Evolutionary conservation across 2,113 vertebrate species (phyloP), one percentile per base, ranked within the genome.

Genomic region (Campylomormyrus tamandua): DNA sequence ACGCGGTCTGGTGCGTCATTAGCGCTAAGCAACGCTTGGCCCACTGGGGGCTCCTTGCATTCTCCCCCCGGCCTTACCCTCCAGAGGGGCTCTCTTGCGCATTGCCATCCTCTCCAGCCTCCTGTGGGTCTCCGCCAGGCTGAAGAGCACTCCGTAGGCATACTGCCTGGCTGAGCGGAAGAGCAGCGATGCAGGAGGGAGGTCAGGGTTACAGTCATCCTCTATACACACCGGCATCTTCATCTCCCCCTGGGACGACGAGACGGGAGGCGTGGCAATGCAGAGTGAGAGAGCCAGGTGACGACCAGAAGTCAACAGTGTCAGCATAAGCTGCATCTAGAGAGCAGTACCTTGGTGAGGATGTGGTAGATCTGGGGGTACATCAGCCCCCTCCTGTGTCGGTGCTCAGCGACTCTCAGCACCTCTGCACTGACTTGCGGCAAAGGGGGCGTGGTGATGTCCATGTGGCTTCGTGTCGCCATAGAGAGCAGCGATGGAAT

Each of bases 201-300:
- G 94, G 91, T 98, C 97, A 10, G 96, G 94, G 94, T 97, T 98
- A 94, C 97, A 97, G 93, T 98, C 97, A 19, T 98, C 97, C 92
- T 98, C 97, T 91, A 98, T 98, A 94, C 97, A 98, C 70, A 98
- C 97, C 1, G 97, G 97, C 93, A 98, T 97, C 94, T 98, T 98
- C 95, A 98, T 97, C 93, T 98, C 97, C 91, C 97, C 97, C 97
- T 98, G 94, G 50, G 85, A 83, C 66, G 62, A 2, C 0, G 3
- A 31, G 7, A 4, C 5, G 10, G 53, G n/a, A 83, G 21, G 45
- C 7, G 3, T 13, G 66, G 2, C 27, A 5, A 39, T 2, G 27
- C 3, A 13, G 13, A 19, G 74, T 8, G 31, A 15, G 35, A 3
- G 31, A 42, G 27, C 5, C 52, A 9, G 39, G 70, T 27, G 53